These are phyloP conservation scores for Orchesella flavescens DNA, from an alignment of 2,888 invertebrate species.

Conservation along the genomic window DNA sequence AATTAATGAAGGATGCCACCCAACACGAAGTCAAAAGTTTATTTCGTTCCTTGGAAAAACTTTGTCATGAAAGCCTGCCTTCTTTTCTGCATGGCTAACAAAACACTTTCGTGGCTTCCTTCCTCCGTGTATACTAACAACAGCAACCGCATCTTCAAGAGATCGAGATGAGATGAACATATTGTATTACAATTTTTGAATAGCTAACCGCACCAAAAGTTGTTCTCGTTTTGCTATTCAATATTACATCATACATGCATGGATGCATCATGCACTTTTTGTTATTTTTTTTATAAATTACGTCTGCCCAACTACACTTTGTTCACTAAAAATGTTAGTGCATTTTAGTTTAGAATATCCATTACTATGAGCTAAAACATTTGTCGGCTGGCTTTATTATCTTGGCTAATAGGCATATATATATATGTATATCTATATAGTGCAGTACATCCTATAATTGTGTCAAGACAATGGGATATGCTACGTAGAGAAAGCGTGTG, in stretches of 20 bases:
- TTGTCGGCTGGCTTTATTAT: too few relatives aligned
- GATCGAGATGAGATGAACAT: neutral
- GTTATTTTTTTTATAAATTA: neutral
- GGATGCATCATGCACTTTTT: slow-evolving; percentile 7
- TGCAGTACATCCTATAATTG: neutral
- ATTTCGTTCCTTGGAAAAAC: slow-evolving; percentile 11
- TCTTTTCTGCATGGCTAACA: slow-evolving; percentile 12
- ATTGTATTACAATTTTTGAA: neutral
- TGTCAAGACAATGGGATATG: neutral
- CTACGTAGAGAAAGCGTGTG: neutral
- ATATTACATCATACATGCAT: slow-evolving; percentile 17
- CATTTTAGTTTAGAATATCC: too few relatives aligned
- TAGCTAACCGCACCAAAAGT: neutral
- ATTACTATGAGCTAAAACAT: too few relatives aligned
- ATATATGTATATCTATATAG: neutral
- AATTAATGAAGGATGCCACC: slow-evolving; percentile 50
- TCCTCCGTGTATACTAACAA: too few relatives aligned
- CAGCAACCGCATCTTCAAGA: neutral
- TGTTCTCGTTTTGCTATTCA: neutral
- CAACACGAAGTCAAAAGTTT: neutral
- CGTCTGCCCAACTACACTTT: neutral
- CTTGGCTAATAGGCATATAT: neutral
- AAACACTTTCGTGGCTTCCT: neutral
- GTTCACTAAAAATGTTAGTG: too few relatives aligned
- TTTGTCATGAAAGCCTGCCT: slow-evolving; percentile 8